Percentiles rank a stretch among this genome's conserved stretches.
Conservation (phyloP, 2,888 invertebrate species). For the Ferrisia virgata region DNA sequence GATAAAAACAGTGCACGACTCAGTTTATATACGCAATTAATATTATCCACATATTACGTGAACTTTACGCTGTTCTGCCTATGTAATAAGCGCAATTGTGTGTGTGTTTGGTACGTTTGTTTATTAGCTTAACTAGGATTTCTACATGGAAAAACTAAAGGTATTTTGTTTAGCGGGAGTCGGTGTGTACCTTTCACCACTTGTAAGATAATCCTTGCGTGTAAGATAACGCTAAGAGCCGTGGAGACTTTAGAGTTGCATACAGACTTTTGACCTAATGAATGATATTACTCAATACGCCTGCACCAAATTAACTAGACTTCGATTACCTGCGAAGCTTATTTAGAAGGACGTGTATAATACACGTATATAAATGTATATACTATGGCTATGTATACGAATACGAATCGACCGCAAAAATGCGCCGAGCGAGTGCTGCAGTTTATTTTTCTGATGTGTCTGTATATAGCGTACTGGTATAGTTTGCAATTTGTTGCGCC, state of each 20-base stretch:
- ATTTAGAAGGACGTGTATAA: constrained; percentile 6
- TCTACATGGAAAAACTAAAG: constrained; percentile 44
- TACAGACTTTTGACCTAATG: constrained; percentile 42
- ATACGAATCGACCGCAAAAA: constrained; percentile 21
- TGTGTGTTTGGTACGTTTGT: constrained; percentile 37
- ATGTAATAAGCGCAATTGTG: constrained; percentile 40
- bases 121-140: constrained; percentile 46
- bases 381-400: neutral
- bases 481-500: neutral
- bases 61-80: constrained; percentile 42
- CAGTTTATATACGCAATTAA: constrained; percentile 44
- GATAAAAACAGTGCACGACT: constrained; percentile 36
- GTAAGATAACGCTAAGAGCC: constrained; percentile 40
- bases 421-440: too few relatives aligned
- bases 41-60: constrained; percentile 43
- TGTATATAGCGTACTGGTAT: neutral
- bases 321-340: constrained; percentile 22
- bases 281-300: constrained; percentile 30
- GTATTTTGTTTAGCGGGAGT: constrained; percentile 39
- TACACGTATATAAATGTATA: neutral
- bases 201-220: constrained; percentile 44
- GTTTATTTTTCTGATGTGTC: neutral
- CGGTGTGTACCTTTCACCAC: constrained; percentile 42
- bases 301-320: constrained; percentile 26
- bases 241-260: constrained; percentile 13